Base-by-base conservation (phyloP, 2,113 vertebrate genomes). In the Dascyllus trimaculatus region DNA sequence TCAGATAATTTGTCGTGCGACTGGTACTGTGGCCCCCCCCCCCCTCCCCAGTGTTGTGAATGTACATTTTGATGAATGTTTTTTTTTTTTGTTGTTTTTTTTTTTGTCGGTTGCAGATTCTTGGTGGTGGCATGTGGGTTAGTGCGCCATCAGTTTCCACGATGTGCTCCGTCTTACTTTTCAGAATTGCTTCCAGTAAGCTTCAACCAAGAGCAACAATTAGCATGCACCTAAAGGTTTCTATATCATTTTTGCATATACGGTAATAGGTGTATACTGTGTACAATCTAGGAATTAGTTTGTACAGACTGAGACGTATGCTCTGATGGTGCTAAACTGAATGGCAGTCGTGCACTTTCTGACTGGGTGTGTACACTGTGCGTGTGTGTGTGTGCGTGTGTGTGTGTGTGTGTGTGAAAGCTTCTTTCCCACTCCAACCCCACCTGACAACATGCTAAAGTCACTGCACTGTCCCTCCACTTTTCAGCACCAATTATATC, bases 241-340 rank as follows among this genome's bases (percentile, higher is more conserved):
- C 69, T 83, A 86, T 88, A 63, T 77, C 58, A 62, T 80, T 88
- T n/a, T 89, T 85, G 74, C 81, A 83, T 84, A 82, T 72, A 86
- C 17, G 40, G 67, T 80, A 69, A 74, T 72, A 80, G 81, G 81
- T 85, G 89, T 87, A 78, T 82, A 80, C 70, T 85, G 77, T 87
- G 84, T 89, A 88, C 81, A 90, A 86, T 81, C 80, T 90, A 88
- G 78, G 66, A 82, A 52, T 76, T 77, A 85, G 71, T 88, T 90
- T 85, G 86, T 90, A 91, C 82, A 77, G 89, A 91, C 78, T 88
- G 86, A 87, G 82, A 92, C 85, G 79, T 88, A 65, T 87, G 91
- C 91, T 93, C 88, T 93, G 89, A 91, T 90, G 94, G 94, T 95
- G 93, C 94, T 95, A 94, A 93, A 91, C 85, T 86, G 90, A 90